phyloP scores from a whole-genome alignment of 2,797 vertebrate genomes.

The Cirrhinus mrigala region DNA sequence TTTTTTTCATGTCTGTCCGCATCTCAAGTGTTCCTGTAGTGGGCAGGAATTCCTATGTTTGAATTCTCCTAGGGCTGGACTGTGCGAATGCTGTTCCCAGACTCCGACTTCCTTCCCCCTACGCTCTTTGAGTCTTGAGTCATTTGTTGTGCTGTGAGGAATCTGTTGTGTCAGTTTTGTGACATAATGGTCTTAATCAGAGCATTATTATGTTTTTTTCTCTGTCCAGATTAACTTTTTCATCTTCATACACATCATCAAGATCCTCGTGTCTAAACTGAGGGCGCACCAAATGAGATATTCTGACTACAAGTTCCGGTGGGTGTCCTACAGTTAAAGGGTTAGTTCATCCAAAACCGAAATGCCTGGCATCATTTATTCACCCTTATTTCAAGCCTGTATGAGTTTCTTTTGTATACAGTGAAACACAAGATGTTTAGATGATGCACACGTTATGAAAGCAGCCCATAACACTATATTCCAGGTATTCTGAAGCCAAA shows the following conservation, averaged over 20 bases:
- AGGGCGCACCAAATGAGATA: constrained; percentile 93
- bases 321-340: constrained; percentile 49
- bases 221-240: constrained; percentile 90
- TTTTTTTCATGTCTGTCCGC: constrained; percentile 19
- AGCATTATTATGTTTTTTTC: constrained; percentile 16
- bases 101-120: constrained; percentile 1
- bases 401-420: not conserved
- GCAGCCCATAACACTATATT: not conserved
- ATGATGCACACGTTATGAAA: not conserved
- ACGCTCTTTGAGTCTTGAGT: constrained; percentile 10
- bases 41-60: constrained; percentile 80
- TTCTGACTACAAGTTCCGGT: constrained; percentile 96
- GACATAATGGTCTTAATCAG: constrained; percentile 27
- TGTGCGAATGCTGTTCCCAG: constrained; percentile 57
- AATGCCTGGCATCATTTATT: not conserved
- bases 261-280: constrained; percentile 93
- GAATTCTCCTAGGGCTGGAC: constrained; percentile 54
- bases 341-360: not conserved
- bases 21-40: constrained; percentile 72
- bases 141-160: constrained; percentile 4
- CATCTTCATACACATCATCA: constrained; percentile 92
- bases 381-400: not conserved
- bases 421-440: not conserved
- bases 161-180: constrained; percentile 27
- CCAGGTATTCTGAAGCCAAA: not conserved